Base-by-base conservation (phyloP, 2,888 invertebrate genomes). In the Ariolimax columbianus region DNA sequence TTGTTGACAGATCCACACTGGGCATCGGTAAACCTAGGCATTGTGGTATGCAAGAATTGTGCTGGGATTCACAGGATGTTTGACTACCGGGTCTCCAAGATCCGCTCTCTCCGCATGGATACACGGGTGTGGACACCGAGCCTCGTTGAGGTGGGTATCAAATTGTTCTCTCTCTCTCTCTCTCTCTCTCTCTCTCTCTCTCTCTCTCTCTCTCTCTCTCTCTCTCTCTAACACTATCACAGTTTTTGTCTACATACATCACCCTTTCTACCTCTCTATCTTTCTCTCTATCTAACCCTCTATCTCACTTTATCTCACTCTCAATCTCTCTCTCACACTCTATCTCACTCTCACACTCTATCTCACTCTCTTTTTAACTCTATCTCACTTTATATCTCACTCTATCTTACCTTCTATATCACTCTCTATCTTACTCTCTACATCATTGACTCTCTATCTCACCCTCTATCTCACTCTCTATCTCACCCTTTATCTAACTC, bases 21-120 rank as follows among this genome's bases (percentile, higher is more conserved):
- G 99, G 98, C 98, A 73, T 97, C 98, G 11, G 96, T 99, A 84
- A 99, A 99, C 95, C 96, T 98, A 89, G 98, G 98, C 51, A 96
- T 99, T 91, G 95, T 98, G 88, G 95, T 99, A 83, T 99, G 99
- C 94, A 97, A 98, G 80, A 98, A 98, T 92, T 99, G 99, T 91
- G 93, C 94, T 83, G 94, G 98, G 90, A 96, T 99, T 84, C 99
- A 99, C 94, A 96, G 98, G 55, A 97, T 97, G 93, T 96, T 99
- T 93, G 98, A 98, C 23, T 96, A 97, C 87, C 97, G 98, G 93
- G 96, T 98, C 91, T 98, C 98, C 17, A 97, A 97, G 94, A 97
- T 99, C 17, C 97, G 98, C 93, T 98, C 97, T 38, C 94, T 99
- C 87, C 86, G 93, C 36, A 93, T 94, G 93, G 94, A 94, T 85